Evolutionary conservation across 2,888 invertebrate species (phyloP).

Genomic region (Hypolimnas misippus): DNA sequence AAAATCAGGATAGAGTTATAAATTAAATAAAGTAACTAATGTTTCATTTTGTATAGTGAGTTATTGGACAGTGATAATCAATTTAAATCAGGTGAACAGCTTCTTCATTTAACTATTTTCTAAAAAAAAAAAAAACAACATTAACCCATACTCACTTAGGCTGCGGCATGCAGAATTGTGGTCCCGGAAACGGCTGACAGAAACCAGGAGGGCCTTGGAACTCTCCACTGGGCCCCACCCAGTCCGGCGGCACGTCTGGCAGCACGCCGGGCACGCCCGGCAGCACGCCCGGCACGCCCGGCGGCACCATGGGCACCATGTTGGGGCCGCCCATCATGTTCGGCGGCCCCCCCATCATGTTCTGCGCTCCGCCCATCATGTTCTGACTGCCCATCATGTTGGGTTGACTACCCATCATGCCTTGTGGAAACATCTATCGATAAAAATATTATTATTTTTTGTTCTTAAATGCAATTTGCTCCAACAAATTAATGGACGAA

Average conservation of each 20-base stretch:
- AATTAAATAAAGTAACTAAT: too few species aligned
- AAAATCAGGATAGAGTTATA: too few species aligned
- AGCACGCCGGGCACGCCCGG: slow-evolving; percentile 48
- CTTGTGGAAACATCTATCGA: slow-evolving; percentile 68
- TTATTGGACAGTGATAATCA: too few species aligned
- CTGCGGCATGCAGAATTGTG: slow-evolving; percentile 72
- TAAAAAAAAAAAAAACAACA: neutral
- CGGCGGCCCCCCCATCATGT: slow-evolving; percentile 48
- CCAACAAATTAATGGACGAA: too few species aligned
- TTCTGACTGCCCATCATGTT: slow-evolving; percentile 43
- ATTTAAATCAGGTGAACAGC: too few species aligned
- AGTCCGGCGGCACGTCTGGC: slow-evolving; percentile 56
- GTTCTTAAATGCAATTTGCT: too few species aligned
- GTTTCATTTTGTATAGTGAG: too few species aligned
- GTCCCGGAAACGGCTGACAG: slow-evolving; percentile 65
- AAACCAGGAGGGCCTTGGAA: slow-evolving; percentile 60
- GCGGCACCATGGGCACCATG: slow-evolving; percentile 46
- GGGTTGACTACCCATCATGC: slow-evolving; percentile 46
- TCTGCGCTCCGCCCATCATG: slow-evolving; percentile 44
- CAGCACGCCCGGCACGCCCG: slow-evolving; percentile 48
- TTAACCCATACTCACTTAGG: slow-evolving; percentile 64
- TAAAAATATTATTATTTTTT: neutral
- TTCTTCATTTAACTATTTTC: too few species aligned
- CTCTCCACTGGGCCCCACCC: slow-evolving; percentile 58
- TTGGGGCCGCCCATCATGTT: slow-evolving; percentile 45